phyloP scores from a whole-genome alignment of 2,797 vertebrate genomes.

The Coregonus sp. region DNA sequence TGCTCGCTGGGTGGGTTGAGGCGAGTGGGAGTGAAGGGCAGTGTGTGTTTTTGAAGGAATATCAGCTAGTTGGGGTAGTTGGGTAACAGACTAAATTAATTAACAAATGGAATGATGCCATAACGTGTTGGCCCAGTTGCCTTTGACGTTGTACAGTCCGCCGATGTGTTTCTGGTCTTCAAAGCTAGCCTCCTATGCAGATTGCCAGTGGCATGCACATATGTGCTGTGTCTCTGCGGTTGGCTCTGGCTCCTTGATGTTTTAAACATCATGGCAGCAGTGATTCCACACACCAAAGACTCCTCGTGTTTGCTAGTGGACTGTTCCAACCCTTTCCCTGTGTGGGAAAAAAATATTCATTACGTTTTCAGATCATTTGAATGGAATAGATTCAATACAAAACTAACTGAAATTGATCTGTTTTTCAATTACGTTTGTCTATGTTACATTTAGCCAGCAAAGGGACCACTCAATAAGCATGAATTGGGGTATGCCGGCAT shows the following conservation, averaged over 20 bases:
- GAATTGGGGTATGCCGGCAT: neutral
- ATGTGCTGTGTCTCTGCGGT: constrained; percentile 35
- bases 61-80: neutral
- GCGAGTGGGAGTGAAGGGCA: neutral
- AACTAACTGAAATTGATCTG: neutral
- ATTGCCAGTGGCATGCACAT: constrained; percentile 40
- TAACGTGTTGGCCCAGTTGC: neutral
- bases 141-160: neutral
- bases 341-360: neutral
- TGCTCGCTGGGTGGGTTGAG: neutral
- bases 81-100: neutral
- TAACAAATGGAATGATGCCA: neutral
- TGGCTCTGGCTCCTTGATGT: constrained; percentile 45
- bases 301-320: constrained; percentile 13
- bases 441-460: neutral
- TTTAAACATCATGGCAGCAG: constrained; percentile 50
- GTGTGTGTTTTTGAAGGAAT: no score
- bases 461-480: neutral
- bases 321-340: constrained; percentile 16
- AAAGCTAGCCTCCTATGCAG: constrained; percentile 5
- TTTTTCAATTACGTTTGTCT: neutral
- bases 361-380: neutral
- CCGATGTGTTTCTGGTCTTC: neutral
- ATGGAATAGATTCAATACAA: neutral
- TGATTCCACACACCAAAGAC: constrained; percentile 3